A percentile compares a stretch with the other conserved stretches of the same genome.
These are phyloP conservation scores for Nannobrachium achirus DNA, from an alignment of 2,113 vertebrate genomes.

Conservation along the genomic window DNA sequence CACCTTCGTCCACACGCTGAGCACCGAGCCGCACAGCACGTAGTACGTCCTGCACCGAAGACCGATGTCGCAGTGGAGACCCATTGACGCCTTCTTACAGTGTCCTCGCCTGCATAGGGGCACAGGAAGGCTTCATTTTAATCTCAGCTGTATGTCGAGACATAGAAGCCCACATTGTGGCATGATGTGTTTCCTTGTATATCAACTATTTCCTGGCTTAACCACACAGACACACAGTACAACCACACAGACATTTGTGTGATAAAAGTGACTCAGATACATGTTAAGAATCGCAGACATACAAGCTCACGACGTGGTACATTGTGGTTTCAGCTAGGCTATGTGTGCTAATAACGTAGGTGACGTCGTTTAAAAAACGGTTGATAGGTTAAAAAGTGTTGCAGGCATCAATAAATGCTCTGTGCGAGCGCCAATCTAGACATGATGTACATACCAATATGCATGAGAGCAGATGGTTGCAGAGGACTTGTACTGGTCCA, in stretches of 20 bases:
- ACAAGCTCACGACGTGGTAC: no score
- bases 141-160: no score
- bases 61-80: conserved; percentile 94
- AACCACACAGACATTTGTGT: background rate
- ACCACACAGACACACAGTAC: background rate
- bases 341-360: no score
- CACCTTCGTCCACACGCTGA: conserved; percentile 98
- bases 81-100: conserved; percentile 93
- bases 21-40: conserved; percentile 93
- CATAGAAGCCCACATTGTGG: no score
- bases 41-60: conserved; percentile 93
- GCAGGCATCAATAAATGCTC: no score
- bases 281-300: no score
- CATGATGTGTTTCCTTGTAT: no score
- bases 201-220: no score
- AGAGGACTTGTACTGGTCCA: conserved; percentile 93
- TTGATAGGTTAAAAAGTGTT: no score
- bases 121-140: background rate
- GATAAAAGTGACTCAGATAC: background rate
- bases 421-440: background rate
- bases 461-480: conserved; percentile 95
- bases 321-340: no score
- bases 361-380: no score
- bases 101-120: conserved; percentile 88
- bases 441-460: conserved; percentile 84